phyloP scores from a whole-genome alignment of 2,797 vertebrate species.

The Lepidocolaptes lacrymiger region DNA sequence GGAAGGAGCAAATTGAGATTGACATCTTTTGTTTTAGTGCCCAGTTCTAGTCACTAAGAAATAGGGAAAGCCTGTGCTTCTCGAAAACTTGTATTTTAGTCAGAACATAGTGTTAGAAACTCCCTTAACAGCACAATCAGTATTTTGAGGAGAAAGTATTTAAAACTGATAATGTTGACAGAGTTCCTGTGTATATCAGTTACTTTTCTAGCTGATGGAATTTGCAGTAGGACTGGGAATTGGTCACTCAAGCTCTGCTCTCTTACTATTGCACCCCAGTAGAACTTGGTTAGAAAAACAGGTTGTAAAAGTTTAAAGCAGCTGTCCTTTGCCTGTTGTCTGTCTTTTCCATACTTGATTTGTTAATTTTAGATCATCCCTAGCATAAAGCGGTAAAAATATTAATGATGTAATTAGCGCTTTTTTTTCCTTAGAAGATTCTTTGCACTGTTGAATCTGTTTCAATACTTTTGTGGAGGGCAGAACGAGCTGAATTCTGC shows the following conservation, averaged over 20 bases:
- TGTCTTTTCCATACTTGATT: neutral
- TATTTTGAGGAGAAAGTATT: neutral
- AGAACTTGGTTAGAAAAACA: neutral
- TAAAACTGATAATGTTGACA: neutral
- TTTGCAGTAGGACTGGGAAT: neutral
- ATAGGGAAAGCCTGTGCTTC: neutral
- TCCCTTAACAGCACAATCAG: neutral
- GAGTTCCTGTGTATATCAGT: neutral
- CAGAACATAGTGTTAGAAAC: neutral
- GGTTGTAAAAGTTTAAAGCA: neutral
- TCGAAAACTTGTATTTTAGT: neutral
- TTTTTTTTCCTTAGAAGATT: neutral
- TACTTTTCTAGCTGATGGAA: neutral
- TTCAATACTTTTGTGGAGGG: neutral
- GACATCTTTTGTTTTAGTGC: neutral
- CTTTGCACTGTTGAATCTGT: neutral
- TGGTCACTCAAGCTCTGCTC: neutral
- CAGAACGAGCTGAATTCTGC: neutral
- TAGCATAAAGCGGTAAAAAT: neutral
- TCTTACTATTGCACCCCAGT: neutral
- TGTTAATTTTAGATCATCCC: neutral
- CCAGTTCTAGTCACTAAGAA: neutral
- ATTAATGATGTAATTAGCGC: neutral
- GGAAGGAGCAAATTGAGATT: neutral
- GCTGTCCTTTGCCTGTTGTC: neutral